Evolutionary conservation across 2,888 invertebrate genomes (phyloP), one percentile per base, ranked within the genome.

Genomic region (Agriotes lineatus): DNA sequence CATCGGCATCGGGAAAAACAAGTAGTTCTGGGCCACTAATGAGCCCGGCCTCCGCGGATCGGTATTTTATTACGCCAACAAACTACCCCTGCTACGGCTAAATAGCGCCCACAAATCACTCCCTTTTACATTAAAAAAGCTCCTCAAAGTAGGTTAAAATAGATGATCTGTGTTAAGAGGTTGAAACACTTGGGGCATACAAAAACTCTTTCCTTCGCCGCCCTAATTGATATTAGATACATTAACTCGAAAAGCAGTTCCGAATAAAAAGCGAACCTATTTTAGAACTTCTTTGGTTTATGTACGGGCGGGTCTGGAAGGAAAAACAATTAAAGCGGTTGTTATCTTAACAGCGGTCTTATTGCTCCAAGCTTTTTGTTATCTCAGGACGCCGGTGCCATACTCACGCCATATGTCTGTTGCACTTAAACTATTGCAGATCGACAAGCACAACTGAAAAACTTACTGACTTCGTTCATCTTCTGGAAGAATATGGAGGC

Each of bases 101-200:
- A 63, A 54, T 63, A 63, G 54, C 45, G 16, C 63, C 35, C 56
- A 63, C 63, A 63, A 63, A 63, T 63, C 63, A 63, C 63, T 56
- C 44, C 18, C 14, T 30, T 18, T 14, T 19, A 44, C 56, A 63
- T 63, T 63, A 63, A 63, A 63, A 63, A 59, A 30, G 37, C 56
- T 63, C 45, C 33, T 42, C 19, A 63, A 63, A 56, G 44, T 56
- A 56, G 63, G 42, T 56, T 56, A 33, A 63, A 63, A 63, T 63
- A 30, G 56, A 63, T 63, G 63, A 63, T 63, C 30, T 50, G 48
- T 33, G 63, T 44, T 57, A 57, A 63, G 33, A 54, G 54, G 16
- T 56, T 52, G 60, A 35, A 60, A 60, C 60, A 50, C 50, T 60
- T 50, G 12, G 37, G 60, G 19, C 35, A n/a, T 25, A 18, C 18